Evolutionary conservation across 2,888 invertebrate species (phyloP), one percentile per base, ranked within the genome.

Genomic region (Therioaphis trifolii): DNA sequence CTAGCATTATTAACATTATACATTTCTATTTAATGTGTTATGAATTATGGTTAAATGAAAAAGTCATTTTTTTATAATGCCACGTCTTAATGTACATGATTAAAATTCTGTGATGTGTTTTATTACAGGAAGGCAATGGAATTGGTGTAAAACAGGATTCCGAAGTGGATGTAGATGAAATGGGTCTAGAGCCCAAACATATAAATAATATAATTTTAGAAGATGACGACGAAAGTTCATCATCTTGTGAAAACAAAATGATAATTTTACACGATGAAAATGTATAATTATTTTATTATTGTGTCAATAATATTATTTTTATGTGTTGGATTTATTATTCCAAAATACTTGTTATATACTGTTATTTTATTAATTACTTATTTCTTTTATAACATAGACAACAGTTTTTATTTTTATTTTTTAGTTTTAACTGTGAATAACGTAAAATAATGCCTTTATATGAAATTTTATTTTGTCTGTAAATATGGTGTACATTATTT

Each of bases 211-310:
- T 82, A 4, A 82, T 74, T 82, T 66, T 82, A 40, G 72, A 82
- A 15, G 61, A 74, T 12, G 86, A 86, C 15, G 87, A 87, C 74
- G 86, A 86, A 61, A 86, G 86, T 74, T 86, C 86, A 2, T 86
- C 86, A 9, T 86, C 86, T 66, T 87, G 86, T 49, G 87, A 87
- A 76, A 87, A 86, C 72, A 87, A 87, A 86, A 86, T 87, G 86
- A 87, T 87, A 43, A 87, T 87, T 29, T 85, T 87, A 40, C 86
- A 87, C n/a, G 82, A 82, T 40, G 82, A 82, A 66, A 74, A 15
- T 27, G 74, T 82, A 15, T 82, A 82, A 63, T 4, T 0, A 21
- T 27, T 74, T 63, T 49, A 21, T 55, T 55, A 21, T 58, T 21
- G 12, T 21, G 35, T 5, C 35, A 35, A 35, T 35, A 35, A 35